Evolutionary conservation across 1,140 invertebrate genomes (phyloP).

Genomic region (Ceratoteleas bidentatus): DNA sequence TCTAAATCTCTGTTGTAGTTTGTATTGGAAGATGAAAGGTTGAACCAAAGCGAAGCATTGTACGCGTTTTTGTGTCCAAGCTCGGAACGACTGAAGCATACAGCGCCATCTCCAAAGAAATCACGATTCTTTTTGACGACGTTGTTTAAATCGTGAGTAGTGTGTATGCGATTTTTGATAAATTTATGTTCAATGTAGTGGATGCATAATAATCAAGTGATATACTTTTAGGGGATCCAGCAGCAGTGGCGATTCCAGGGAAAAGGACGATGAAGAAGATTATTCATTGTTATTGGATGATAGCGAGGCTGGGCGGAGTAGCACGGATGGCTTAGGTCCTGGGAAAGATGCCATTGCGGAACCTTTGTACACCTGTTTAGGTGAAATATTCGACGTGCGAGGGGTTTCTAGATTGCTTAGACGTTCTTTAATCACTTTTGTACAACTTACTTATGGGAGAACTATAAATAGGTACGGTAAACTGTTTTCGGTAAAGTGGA

Average conservation of each 20-base stretch:
- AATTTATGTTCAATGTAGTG: neutral
- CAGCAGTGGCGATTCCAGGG: conserved; percentile 77
- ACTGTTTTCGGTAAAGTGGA: neutral
- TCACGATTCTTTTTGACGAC: conserved; percentile 91
- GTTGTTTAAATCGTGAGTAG: conserved; percentile 89
- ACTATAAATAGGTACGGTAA: conserved; percentile 90
- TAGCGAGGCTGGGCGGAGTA: conserved; percentile 71
- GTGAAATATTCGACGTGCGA: conserved; percentile 93
- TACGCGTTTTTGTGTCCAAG: conserved; percentile 95
- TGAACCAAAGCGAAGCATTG: conserved; percentile 93
- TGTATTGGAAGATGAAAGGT: conserved; percentile 91
- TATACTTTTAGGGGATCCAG: conserved; percentile 69
- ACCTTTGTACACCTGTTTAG: conserved; percentile 91
- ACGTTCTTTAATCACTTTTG: conserved; percentile 93
- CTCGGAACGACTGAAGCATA: conserved; percentile 92
- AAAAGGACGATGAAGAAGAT: conserved; percentile 86
- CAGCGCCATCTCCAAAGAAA: conserved; percentile 88
- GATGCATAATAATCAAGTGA: neutral
- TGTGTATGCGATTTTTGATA: neutral
- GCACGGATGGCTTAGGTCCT: conserved; percentile 82
- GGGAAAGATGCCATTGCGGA: conserved; percentile 92
- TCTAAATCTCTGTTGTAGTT: conserved; percentile 82
- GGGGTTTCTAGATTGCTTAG: conserved; percentile 93
- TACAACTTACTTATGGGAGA: conserved; percentile 94
- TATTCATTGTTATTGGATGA: conserved; percentile 87